Evolutionary conservation across 2,113 vertebrate species (phyloP).

Genomic region (Alethe diademata): DNA sequence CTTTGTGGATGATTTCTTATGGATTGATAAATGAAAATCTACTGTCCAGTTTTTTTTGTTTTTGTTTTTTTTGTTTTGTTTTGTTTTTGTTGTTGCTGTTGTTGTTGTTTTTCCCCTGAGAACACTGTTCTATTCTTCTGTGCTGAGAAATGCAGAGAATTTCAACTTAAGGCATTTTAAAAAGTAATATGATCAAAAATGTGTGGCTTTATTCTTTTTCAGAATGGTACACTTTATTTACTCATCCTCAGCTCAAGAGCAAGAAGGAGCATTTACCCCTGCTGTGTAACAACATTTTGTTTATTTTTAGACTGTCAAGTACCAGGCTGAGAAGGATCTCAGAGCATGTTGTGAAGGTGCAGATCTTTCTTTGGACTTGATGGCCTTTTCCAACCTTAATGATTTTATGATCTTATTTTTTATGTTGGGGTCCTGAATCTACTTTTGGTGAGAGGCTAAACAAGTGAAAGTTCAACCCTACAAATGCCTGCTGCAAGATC

Average conservation of each 20-base stretch:
- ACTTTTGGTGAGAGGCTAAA: not conserved
- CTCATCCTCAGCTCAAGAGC: not conserved
- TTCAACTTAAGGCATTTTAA: not conserved
- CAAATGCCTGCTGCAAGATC: not conserved
- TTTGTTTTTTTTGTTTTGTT: not conserved
- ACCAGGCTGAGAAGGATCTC: not conserved
- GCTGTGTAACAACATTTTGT: not conserved
- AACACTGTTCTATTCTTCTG: not conserved
- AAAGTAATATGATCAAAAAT: not conserved
- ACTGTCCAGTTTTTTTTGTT: not conserved
- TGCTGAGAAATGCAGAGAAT: not conserved
- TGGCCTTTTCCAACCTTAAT: not conserved
- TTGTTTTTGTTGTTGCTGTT: too few relatives aligned
- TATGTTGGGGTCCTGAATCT: not conserved
- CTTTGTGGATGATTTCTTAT: not conserved
- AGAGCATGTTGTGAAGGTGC: not conserved
- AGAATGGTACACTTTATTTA: not conserved
- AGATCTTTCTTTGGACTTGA: not conserved
- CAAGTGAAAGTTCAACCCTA: not conserved
- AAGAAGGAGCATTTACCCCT: not conserved
- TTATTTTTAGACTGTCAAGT: not conserved
- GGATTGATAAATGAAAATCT: not conserved
- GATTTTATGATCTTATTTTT: not conserved
- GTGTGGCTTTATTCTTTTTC: not conserved
- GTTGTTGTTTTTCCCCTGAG: not conserved